A percentile compares a stretch with the other conserved stretches of the same genome.
Evolutionary conservation across 2,888 invertebrate genomes (phyloP).

Genomic region (Beris chalybata): DNA sequence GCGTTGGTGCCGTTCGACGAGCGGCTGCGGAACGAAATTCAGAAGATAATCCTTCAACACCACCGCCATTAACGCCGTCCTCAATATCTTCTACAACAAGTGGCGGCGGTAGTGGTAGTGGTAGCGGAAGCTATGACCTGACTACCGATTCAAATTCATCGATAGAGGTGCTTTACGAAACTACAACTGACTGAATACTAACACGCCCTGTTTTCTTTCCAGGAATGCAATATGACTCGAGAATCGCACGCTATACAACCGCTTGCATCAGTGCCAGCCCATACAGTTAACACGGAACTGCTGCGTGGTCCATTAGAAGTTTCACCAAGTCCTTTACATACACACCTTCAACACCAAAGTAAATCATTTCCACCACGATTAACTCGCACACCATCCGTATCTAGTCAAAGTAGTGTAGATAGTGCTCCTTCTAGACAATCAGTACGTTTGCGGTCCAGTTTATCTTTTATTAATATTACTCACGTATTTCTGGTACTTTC

Average conservation of each 20-base stretch:
- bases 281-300: slow-evolving; percentile 50
- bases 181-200: slow-evolving; percentile 11
- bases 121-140: slow-evolving; percentile 53
- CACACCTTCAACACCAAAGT: slow-evolving; percentile 69
- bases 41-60: slow-evolving; percentile 50
- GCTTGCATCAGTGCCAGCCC: slow-evolving; percentile 57
- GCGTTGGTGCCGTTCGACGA: slow-evolving; percentile 58
- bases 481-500: slow-evolving; percentile 37
- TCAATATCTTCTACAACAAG: slow-evolving; percentile 54
- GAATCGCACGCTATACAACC: slow-evolving; percentile 68
- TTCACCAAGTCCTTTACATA: slow-evolving; percentile 61
- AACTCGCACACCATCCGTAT: slow-evolving; percentile 77
- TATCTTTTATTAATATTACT: background rate
- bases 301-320: slow-evolving; percentile 60
- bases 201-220: slow-evolving; percentile 38
- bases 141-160: slow-evolving; percentile 49
- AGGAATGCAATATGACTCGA: slow-evolving; percentile 69
- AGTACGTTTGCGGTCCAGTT: slow-evolving; percentile 43
- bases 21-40: slow-evolving; percentile 53
- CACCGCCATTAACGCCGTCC: slow-evolving; percentile 54
- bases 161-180: slow-evolving; percentile 46
- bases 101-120: slow-evolving; percentile 53
- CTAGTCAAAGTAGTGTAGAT: slow-evolving; percentile 81
- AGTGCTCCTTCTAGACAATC: slow-evolving; percentile 68
- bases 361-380: slow-evolving; percentile 69